phyloP scores from a whole-genome alignment of 2,888 invertebrate genomes.

The Eupithecia inturbata region DNA sequence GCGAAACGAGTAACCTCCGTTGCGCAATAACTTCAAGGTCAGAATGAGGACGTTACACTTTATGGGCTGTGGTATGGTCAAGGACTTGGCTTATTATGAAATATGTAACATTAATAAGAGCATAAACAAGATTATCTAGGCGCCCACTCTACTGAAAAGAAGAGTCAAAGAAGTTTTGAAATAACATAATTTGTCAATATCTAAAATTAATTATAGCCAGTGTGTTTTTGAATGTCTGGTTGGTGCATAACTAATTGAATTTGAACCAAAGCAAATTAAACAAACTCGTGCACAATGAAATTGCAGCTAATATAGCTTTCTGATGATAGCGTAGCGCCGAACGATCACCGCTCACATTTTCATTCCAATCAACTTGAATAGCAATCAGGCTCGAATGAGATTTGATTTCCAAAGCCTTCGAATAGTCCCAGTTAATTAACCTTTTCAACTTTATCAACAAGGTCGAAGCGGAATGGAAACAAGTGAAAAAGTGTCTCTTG shows the following conservation, averaged over 20 bases:
- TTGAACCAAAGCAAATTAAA: constrained; percentile 47
- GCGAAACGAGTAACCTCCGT: constrained; percentile 24
- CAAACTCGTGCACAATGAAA: constrained; percentile 37
- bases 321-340: constrained; percentile 27
- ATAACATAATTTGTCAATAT: neutral
- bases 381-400: constrained; percentile 31
- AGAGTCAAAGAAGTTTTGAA: neutral
- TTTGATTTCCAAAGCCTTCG: constrained; percentile 34
- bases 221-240: neutral
- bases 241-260: constrained; percentile 50
- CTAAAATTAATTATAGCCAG: neutral
- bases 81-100: neutral
- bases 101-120: neutral
- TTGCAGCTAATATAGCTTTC: constrained; percentile 28
- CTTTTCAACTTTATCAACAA: constrained; percentile 30
- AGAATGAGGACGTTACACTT: constrained; percentile 9
- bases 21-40: constrained; percentile 30
- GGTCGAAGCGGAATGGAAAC: constrained; percentile 18
- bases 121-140: neutral
- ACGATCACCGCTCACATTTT: constrained; percentile 30
- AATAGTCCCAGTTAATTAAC: constrained; percentile 37
- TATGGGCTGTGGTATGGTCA: neutral
- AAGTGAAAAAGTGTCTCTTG: constrained; percentile 21
- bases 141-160: neutral
- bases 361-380: constrained; percentile 34